These are phyloP conservation scores for Drosophila lowei DNA, from an alignment of 1,140 invertebrate species.

Conservation along the genomic window DNA sequence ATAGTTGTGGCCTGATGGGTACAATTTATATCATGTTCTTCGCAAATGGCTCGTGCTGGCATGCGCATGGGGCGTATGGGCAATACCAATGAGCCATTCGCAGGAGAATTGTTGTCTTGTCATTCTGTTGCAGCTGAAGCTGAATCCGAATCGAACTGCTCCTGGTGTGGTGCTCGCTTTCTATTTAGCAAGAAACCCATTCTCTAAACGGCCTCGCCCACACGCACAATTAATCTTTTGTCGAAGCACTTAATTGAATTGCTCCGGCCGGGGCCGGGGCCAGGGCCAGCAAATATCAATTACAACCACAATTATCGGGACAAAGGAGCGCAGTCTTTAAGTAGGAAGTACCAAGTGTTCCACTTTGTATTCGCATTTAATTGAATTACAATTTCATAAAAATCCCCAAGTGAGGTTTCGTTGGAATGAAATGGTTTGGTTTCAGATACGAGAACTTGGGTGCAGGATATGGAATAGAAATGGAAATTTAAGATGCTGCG, in stretches of 20 bases:
- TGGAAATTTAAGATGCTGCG: conserved; percentile 67
- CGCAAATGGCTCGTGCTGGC: conserved; percentile 56
- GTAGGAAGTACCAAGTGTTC: conserved; percentile 52
- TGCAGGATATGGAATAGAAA: conserved; percentile 17
- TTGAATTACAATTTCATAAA: conserved; percentile 79
- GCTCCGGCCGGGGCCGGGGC: conserved; percentile 7
- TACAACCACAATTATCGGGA: conserved; percentile 64
- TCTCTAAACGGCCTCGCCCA: conserved; percentile 26
- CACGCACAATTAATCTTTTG: conserved; percentile 77
- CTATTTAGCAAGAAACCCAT: conserved; percentile 10
- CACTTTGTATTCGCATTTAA: conserved; percentile 54
- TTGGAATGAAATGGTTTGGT: conserved; percentile 5
- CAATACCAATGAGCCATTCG: conserved; percentile 36
- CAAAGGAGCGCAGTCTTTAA: conserved; percentile 38
- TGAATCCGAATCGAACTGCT: neutral
- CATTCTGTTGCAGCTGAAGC: conserved; percentile 64
- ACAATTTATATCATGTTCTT: conserved; percentile 66
- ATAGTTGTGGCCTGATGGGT: conserved; percentile 22
- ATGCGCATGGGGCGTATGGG: conserved; percentile 60
- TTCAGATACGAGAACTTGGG: conserved; percentile 37
- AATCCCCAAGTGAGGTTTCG: conserved; percentile 16
- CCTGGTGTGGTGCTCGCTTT: no score
- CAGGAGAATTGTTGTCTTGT: conserved; percentile 56
- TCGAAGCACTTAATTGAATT: conserved; percentile 73
- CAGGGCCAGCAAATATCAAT: conserved; percentile 63